Evolutionary conservation across 1,140 invertebrate species (phyloP).

Genomic region (Eufriesea mexicana): DNA sequence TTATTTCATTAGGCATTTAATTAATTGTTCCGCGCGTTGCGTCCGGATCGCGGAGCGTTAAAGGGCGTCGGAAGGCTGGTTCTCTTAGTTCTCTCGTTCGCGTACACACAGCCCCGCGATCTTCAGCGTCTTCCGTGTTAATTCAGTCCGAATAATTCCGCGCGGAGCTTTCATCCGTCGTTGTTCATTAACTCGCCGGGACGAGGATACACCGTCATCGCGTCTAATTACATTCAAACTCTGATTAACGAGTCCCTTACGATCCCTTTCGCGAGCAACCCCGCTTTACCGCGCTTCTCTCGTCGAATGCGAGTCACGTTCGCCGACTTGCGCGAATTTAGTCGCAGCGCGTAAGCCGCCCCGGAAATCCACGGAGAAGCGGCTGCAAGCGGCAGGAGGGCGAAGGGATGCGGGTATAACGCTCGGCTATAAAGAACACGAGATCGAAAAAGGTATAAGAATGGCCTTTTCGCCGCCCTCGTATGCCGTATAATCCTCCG

Average conservation of each 20-base stretch:
- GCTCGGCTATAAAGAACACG: constrained; percentile 61
- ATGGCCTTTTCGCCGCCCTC: constrained; percentile 63
- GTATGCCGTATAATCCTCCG: constrained; percentile 72
- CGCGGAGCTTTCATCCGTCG: constrained; percentile 9
- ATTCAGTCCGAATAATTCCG: constrained; percentile 24
- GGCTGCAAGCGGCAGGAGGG: neutral
- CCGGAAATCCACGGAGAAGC: constrained; percentile 17
- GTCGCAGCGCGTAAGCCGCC: neutral
- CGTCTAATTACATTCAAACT: constrained; percentile 37
- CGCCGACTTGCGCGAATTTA: constrained; percentile 10
- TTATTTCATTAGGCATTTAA: neutral
- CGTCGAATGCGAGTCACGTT: neutral
- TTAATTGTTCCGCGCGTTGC: neutral
- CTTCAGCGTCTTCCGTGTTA: constrained; percentile 21
- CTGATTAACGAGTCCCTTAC: constrained; percentile 20
- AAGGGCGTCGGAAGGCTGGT: neutral
- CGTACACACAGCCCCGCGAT: neutral
- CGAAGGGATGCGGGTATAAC: constrained; percentile 44
- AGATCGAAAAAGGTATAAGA: constrained; percentile 69
- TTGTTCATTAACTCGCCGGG: neutral
- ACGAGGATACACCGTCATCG: neutral
- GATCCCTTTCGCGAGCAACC: constrained; percentile 2
- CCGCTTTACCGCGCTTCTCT: neutral
- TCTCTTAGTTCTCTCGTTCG: neutral
- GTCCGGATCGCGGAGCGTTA: neutral